A percentile compares a stretch with the other conserved stretches of the same genome.
phyloP scores from a whole-genome alignment of 1,140 invertebrate genomes.

The Tenebrio molitor region DNA sequence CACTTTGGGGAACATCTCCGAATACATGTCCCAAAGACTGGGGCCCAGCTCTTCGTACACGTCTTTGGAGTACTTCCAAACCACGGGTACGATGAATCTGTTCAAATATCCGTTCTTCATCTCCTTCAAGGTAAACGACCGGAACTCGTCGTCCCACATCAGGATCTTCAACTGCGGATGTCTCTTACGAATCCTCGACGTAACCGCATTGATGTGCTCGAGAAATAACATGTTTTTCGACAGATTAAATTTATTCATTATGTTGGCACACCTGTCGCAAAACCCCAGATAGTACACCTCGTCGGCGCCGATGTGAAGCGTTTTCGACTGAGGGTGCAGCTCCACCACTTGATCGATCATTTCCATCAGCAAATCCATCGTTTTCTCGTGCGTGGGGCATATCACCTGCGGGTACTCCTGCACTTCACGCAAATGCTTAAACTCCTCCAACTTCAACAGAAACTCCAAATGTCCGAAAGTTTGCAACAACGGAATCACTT shows the following conservation, averaged over 20 bases:
- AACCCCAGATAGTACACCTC: conserved; percentile 87
- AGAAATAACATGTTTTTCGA: conserved; percentile 69
- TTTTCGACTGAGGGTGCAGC: conserved; percentile 58
- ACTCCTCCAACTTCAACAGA: conserved; percentile 86
- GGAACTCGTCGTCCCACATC: conserved; percentile 96
- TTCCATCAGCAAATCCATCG: conserved; percentile 48
- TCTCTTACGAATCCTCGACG: conserved; percentile 73
- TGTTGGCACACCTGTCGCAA: conserved; percentile 76
- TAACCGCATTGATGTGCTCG: conserved; percentile 77
- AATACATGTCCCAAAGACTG: conserved; percentile 83
- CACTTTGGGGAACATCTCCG: conserved; percentile 84
- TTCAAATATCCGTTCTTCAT: conserved; percentile 77
- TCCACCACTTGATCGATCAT: conserved; percentile 57
- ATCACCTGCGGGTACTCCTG: conserved; percentile 83
- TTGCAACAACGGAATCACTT: conserved; percentile 93
- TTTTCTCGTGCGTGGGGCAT: conserved; percentile 65
- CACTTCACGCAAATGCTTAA: conserved; percentile 83
- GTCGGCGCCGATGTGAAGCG: conserved; percentile 85
- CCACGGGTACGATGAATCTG: conserved; percentile 85
- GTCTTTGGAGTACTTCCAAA: conserved; percentile 82
- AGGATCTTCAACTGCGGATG: conserved; percentile 73
- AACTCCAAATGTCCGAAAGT: conserved; percentile 97
- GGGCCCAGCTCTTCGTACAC: conserved; percentile 66
- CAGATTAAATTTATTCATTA: conserved; percentile 52
- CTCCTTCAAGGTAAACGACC: conserved; percentile 75